Percentiles rank a stretch among this genome's conserved stretches.
These are phyloP conservation scores for Heliconius nattereri DNA, from an alignment of 1,140 invertebrate genomes.

Conservation along the genomic window DNA sequence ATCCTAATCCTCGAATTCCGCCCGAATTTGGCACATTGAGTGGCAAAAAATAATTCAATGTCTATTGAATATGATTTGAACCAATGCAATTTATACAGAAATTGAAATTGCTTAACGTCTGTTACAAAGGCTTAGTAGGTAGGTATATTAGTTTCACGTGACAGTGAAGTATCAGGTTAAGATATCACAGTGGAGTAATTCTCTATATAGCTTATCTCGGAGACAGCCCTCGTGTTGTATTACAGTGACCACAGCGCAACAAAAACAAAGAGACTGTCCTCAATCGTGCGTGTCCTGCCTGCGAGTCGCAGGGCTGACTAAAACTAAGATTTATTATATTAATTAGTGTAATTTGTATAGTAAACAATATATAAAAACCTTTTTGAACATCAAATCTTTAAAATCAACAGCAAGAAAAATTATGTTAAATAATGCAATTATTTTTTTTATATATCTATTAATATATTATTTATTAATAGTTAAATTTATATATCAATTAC, in stretches of 20 bases:
- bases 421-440: not conserved
- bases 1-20: too few relatives aligned
- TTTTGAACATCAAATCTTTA: not conserved
- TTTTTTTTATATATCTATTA: not conserved
- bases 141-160: not conserved
- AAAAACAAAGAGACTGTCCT: conserved; percentile 78
- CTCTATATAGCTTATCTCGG: conserved; percentile 40
- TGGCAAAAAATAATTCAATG: too few relatives aligned
- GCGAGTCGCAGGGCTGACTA: conserved; percentile 52
- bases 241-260: conserved; percentile 75
- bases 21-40: too few relatives aligned
- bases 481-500: not conserved
- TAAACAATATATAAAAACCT: not conserved
- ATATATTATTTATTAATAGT: too few relatives aligned
- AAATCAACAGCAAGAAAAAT: not conserved
- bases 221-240: conserved; percentile 62
- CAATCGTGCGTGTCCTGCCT: conserved; percentile 75
- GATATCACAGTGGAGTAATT: conserved; percentile 38
- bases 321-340: conserved; percentile 13
- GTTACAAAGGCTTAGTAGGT: not conserved
- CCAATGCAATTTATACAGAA: too few relatives aligned
- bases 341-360: not conserved
- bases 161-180: conserved; percentile 28
- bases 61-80: too few relatives aligned
- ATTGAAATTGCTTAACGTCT: not conserved